Percentiles rank a stretch among this genome's conserved stretches.
These are phyloP conservation scores for Microplitis mediator DNA, from an alignment of 1,140 invertebrate genomes.

Conservation along the genomic window DNA sequence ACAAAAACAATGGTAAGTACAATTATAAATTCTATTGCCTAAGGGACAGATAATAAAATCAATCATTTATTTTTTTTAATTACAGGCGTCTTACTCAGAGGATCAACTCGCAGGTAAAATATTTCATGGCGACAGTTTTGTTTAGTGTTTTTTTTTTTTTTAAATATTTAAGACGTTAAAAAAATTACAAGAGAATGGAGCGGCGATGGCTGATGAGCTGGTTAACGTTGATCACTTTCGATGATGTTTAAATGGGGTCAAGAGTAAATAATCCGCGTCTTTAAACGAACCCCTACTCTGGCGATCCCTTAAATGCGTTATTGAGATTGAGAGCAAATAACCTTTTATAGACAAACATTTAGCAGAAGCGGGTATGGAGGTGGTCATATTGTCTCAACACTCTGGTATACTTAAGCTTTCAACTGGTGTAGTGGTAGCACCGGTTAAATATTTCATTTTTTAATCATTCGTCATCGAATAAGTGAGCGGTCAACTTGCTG, in stretches of 20 bases:
- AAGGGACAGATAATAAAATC: not conserved
- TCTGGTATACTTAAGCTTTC: not conserved
- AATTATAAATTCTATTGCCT: not conserved
- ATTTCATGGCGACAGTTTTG: too few relatives aligned
- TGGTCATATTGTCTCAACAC: not conserved
- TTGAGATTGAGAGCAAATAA: slow-evolving; percentile 39
- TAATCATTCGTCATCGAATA: too few relatives aligned
- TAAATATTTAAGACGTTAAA: too few relatives aligned
- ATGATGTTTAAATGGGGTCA: slow-evolving; percentile 54
- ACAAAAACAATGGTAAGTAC: too few relatives aligned
- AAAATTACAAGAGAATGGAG: not conserved
- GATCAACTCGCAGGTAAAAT: slow-evolving; percentile 85
- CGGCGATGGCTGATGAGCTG: not conserved
- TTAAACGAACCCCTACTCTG: slow-evolving; percentile 48
- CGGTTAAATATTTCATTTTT: too few relatives aligned
- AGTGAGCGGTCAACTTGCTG: not conserved
- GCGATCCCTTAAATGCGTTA: not conserved
- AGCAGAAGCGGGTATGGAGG: slow-evolving; percentile 20
- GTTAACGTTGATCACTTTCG: slow-evolving; percentile 33
- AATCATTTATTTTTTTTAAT: slow-evolving; percentile 39
- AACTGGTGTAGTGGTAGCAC: too few relatives aligned
- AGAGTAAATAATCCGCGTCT: slow-evolving; percentile 55
- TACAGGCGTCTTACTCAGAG: slow-evolving; percentile 85
- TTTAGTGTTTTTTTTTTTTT: too few relatives aligned
- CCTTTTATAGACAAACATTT: slow-evolving; percentile 58